Percentiles rank a stretch among this genome's conserved stretches.
Conservation (phyloP, 2,797 vertebrate genomes). For the Sebastes glaucus region DNA sequence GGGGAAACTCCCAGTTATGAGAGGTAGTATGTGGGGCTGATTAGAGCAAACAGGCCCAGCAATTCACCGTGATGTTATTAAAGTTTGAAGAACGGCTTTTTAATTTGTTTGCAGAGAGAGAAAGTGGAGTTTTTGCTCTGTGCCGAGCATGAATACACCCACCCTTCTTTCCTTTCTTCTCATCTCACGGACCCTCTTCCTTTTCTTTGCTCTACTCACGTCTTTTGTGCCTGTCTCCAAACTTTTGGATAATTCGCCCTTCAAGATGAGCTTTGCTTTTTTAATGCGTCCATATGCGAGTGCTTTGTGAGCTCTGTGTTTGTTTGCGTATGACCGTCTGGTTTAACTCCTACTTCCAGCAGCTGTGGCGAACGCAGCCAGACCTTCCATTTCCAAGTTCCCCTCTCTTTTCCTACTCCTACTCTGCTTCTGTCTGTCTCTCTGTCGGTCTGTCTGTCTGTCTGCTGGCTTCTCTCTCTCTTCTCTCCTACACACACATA, state of each 20-base stretch:
- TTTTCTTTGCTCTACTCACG: neutral
- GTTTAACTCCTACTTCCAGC: constrained; percentile 73
- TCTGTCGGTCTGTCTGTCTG: constrained; percentile 23
- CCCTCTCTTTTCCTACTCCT: constrained; percentile 59
- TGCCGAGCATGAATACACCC: constrained; percentile 4
- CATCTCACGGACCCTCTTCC: constrained; percentile 7
- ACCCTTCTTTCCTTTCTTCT: constrained; percentile 20
- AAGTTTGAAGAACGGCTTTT: neutral
- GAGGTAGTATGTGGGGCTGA: constrained; percentile 10
- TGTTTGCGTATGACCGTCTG: constrained; percentile 63
- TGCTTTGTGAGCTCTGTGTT: constrained; percentile 50
- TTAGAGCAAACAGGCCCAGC: neutral
- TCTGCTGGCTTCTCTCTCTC: neutral
- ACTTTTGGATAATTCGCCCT: constrained; percentile 39
- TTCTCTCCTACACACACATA: constrained; percentile 17
- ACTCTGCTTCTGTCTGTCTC: constrained; percentile 59
- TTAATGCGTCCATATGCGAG: constrained; percentile 54
- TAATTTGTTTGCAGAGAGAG: neutral
- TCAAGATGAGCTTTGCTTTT: constrained; percentile 37
- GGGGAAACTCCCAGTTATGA: constrained; percentile 11
- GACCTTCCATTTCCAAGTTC: constrained; percentile 65
- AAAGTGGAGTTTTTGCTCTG: constrained; percentile 8
- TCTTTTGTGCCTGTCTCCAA: constrained; percentile 32
- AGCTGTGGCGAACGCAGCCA: constrained; percentile 72
- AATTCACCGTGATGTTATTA: constrained; percentile 1